Base-by-base conservation (phyloP, 2,113 vertebrate species). In the Psammodynastes pulverulentus region DNA sequence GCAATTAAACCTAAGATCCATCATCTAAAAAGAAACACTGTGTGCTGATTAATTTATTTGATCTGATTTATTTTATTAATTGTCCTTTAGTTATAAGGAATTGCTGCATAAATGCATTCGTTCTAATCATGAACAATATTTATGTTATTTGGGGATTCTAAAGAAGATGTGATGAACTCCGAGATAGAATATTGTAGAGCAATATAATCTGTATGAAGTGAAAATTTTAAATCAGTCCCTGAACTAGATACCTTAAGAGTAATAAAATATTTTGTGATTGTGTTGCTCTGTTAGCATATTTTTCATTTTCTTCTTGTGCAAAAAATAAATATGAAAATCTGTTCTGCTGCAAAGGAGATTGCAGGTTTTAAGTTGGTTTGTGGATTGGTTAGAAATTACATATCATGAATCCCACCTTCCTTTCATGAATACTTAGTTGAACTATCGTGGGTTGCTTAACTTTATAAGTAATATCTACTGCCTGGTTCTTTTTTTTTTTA, bases 251-350 rank as follows among this genome's bases (percentile, higher is more conserved):
- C 87, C 90, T 88, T 91, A 94, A 95, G 94, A 91, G 85, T 93
- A 96, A 93, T 89, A 54, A 86, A 95, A 9, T 92, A 24, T 96
- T 94, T 92, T 93, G 87, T 84, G 93, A 92, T 92, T 95, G 91
- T 87, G 91, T 95, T 94, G 8, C 43, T 89, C 72, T 26, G 56
- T 53, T 90, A 79, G 95, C 92, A 91, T 92, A 89, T 93, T 93
- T 95, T 92, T 93, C 94, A 90, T 91, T 95, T 90, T 93, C 39
- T 43, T 92, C 72, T 46, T 88, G 62, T 86, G 92, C 93, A 84
- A 90, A 90, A 93, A 95, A 86, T 92, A 48, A 86, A 94, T 93
- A 90, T 87, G 88, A 94, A 91, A 92, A 72, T 92, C 91, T 92
- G 86, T 89, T 92, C 52, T 34, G 85, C 34, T 86, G 58, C 45